phyloP scores from a whole-genome alignment of 2,888 invertebrate species.

The Platynereis dumerilii region DNA sequence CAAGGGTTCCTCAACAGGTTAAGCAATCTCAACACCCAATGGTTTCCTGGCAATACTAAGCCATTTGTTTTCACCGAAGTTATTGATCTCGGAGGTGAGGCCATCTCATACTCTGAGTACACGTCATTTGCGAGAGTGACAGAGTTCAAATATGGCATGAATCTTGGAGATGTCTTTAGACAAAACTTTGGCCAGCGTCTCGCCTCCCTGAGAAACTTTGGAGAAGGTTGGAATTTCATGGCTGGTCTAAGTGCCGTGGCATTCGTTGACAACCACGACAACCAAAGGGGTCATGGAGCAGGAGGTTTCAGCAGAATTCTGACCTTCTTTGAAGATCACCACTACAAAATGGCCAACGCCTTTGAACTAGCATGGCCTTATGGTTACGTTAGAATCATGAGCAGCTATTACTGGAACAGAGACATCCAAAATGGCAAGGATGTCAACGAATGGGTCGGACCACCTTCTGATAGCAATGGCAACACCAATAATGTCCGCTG shows the following conservation, averaged over 20 bases:
- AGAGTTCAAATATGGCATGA: constrained; percentile 40
- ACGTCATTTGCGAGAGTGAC: constrained; percentile 35
- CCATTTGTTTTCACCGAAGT: constrained; percentile 58
- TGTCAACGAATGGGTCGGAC: constrained; percentile 37
- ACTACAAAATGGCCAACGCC: constrained; percentile 29
- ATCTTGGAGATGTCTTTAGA: constrained; percentile 26
- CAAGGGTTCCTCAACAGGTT: constrained; percentile 68
- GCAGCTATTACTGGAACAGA: constrained; percentile 26
- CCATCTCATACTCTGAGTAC: constrained; percentile 37
- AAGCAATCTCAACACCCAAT: constrained; percentile 38
- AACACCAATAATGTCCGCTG: constrained; percentile 52
- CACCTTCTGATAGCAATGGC: constrained; percentile 41
- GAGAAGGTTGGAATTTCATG: constrained; percentile 48
- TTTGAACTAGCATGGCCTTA: constrained; percentile 38
- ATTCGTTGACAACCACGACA: constrained; percentile 89
- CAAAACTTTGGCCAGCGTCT: constrained; percentile 33
- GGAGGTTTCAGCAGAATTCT: constrained; percentile 33
- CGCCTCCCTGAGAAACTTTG: constrained; percentile 43
- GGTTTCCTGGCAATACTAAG: constrained; percentile 67
- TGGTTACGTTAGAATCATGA: constrained; percentile 13
- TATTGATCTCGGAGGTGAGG: constrained; percentile 58
- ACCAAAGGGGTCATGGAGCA: constrained; percentile 70
- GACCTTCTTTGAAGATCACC: constrained; percentile 30
- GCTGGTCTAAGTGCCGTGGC: constrained; percentile 67
- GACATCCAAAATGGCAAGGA: constrained; percentile 30